phyloP scores from a whole-genome alignment of 2,797 vertebrate genomes.

The Cynopterus sphinx region DNA sequence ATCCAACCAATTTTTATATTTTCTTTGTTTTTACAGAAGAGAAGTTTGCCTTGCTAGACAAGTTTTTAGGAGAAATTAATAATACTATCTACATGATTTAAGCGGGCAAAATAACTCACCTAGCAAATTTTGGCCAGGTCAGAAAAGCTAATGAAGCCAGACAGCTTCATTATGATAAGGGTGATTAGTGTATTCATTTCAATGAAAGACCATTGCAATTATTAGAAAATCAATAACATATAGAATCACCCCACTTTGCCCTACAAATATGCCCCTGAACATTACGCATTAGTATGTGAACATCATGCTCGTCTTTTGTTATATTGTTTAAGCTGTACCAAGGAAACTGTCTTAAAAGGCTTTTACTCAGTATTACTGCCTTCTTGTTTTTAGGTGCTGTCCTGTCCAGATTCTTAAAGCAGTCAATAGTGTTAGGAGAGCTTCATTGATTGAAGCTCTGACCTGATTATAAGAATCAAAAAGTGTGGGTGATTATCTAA shows the following conservation, averaged over 20 bases:
- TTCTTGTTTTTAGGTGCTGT: slow-evolving; percentile 37
- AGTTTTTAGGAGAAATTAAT: slow-evolving; percentile 39
- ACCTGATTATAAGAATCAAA: slow-evolving; percentile 71
- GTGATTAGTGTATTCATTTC: neutral
- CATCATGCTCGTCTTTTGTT: neutral
- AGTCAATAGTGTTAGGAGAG: slow-evolving; percentile 49
- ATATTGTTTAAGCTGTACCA: neutral
- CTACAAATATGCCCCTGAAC: neutral
- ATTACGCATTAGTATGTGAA: neutral
- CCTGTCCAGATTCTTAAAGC: slow-evolving; percentile 42
- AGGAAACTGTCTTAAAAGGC: neutral
- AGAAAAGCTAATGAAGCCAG: neutral
- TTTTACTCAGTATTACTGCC: neutral
- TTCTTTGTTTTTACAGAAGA: neutral
- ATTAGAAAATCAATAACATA: neutral
- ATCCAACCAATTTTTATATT: neutral
- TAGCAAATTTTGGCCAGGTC: neutral
- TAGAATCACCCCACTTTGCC: neutral
- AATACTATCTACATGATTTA: neutral
- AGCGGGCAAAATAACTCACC: slow-evolving; percentile 15
- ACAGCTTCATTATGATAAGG: neutral
- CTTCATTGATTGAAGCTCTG: slow-evolving; percentile 68
- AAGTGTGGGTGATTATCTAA: slow-evolving; percentile 72
- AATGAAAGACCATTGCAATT: neutral
- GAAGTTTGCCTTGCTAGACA: neutral